These are phyloP conservation scores for Girardinus metallicus DNA, from an alignment of 2,797 vertebrate genomes.

Conservation along the genomic window DNA sequence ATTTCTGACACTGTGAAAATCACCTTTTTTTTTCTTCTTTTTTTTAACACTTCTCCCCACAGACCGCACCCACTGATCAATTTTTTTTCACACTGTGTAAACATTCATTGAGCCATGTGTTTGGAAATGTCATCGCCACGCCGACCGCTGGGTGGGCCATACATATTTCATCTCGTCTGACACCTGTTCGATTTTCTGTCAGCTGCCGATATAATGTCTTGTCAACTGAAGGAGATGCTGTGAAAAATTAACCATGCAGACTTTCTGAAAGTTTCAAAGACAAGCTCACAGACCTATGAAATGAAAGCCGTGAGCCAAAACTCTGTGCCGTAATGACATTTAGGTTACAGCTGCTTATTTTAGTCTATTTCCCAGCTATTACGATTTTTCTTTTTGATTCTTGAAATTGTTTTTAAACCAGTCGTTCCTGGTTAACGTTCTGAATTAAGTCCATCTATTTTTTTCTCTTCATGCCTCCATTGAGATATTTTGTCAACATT, in stretches of 20 bases:
- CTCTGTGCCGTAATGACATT: conserved; percentile 19
- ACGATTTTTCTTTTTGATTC: conserved; percentile 3
- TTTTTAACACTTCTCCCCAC: conserved; percentile 31
- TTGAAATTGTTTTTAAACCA: neutral
- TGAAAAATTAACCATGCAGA: conserved; percentile 76
- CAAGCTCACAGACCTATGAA: conserved; percentile 62
- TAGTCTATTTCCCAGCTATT: conserved; percentile 7
- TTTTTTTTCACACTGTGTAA: conserved; percentile 79
- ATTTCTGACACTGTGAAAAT: conserved; percentile 72
- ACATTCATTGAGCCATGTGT: conserved; percentile 81
- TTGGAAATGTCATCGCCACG: conserved; percentile 80
- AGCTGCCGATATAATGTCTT: conserved; percentile 36
- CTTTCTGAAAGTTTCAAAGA: conserved; percentile 78
- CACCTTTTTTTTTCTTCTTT: conserved; percentile 41
- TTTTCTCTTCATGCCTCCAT: neutral
- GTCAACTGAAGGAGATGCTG: conserved; percentile 54
- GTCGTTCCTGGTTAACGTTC: neutral
- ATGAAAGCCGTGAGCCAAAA: conserved; percentile 35
- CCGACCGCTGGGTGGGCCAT: conserved; percentile 76
- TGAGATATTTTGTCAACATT: neutral
- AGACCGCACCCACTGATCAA: conserved; percentile 73
- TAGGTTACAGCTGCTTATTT: conserved; percentile 15
- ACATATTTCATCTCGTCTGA: conserved; percentile 81
- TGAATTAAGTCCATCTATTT: neutral
- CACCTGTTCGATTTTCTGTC: conserved; percentile 82